Evolutionary conservation across 1,140 invertebrate genomes (phyloP).

Genomic region (Bombus balteatus): DNA sequence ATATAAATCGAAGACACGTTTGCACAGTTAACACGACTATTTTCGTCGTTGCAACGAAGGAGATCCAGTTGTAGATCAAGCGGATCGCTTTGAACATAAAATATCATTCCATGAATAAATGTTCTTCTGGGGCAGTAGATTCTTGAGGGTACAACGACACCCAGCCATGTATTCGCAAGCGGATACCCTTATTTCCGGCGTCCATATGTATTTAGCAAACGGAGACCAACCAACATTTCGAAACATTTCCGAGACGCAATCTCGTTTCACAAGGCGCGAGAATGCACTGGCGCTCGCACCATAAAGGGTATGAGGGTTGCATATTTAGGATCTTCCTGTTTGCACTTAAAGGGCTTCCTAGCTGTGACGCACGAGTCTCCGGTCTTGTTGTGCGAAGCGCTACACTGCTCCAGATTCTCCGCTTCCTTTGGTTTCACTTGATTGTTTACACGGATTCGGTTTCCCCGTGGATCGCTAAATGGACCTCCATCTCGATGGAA

Average conservation of each 20-base stretch:
- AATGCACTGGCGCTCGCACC: constrained; percentile 1
- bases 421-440: constrained; percentile 35
- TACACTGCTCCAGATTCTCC: constrained; percentile 9
- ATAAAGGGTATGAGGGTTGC: constrained; percentile 48
- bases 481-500: no score
- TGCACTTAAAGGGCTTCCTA: constrained; percentile 46
- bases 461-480: background rate
- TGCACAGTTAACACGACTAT: background rate
- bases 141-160: constrained; percentile 1
- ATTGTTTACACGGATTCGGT: constrained; percentile 28
- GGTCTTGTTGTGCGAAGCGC: constrained; percentile 25
- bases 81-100: constrained; percentile 15
- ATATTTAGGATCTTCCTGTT: constrained; percentile 63
- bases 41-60: background rate
- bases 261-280: constrained; percentile 43
- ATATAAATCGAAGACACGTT: background rate
- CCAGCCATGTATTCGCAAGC: constrained; percentile 27
- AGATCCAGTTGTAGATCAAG: background rate
- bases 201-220: constrained; percentile 49
- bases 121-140: background rate
- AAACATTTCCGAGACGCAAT: constrained; percentile 49
- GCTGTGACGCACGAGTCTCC: constrained; percentile 30
- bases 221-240: constrained; percentile 17
- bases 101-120: constrained; percentile 40
- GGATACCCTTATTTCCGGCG: constrained; percentile 33